Evolutionary conservation across 2,888 invertebrate genomes (phyloP).

Genomic region (Dolichopus griseipennis): DNA sequence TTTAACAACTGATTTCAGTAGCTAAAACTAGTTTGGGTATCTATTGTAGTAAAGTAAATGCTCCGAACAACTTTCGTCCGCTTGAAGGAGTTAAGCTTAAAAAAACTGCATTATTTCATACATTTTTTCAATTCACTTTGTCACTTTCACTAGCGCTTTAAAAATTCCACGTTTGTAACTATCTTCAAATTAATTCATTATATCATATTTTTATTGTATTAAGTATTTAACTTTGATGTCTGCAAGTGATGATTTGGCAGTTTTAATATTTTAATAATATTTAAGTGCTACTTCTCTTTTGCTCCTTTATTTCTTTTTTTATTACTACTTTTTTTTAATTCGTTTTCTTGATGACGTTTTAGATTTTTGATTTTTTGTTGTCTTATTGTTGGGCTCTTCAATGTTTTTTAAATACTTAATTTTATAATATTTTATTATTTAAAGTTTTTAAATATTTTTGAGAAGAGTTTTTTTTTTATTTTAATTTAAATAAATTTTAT

Average conservation of each 20-base stretch:
- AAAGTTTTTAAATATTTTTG: neutral
- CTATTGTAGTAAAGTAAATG: too few relatives aligned
- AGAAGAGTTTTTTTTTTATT: neutral
- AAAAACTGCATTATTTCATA: too few relatives aligned
- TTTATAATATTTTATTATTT: neutral
- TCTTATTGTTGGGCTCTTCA: too few relatives aligned
- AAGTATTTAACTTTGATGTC: neutral
- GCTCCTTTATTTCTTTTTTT: neutral
- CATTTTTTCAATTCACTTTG: too few relatives aligned
- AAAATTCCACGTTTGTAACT: neutral
- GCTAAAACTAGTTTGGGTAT: too few relatives aligned
- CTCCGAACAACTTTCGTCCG: too few relatives aligned
- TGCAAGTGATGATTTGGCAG: constrained; percentile 2
- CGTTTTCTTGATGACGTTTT: neutral
- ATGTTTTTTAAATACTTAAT: neutral
- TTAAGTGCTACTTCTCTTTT: neutral
- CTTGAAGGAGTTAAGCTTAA: too few relatives aligned
- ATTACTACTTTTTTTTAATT: neutral
- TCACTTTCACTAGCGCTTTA: too few relatives aligned
- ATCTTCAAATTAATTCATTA: neutral
- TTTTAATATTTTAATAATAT: neutral
- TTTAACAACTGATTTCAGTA: too few relatives aligned
- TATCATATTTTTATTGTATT: neutral
- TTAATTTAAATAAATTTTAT: neutral
- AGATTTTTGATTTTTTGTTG: neutral